Base-by-base conservation (phyloP, 2,113 vertebrate species). In the Oryctolagus cuniculus region DNA sequence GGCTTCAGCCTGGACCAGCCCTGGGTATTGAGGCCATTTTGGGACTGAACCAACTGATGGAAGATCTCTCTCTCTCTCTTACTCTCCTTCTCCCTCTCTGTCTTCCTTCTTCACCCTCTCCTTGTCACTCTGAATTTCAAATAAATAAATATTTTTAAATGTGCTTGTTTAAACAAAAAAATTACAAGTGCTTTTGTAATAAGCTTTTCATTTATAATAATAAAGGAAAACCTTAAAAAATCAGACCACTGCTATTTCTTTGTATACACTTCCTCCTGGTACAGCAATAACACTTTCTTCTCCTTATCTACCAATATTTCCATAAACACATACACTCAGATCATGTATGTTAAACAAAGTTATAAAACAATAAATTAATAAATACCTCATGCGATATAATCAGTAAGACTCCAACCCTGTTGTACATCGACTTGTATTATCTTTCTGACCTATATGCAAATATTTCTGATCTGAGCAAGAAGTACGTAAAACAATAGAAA, bases 361-460 rank as follows among this genome's bases (percentile, higher is more conserved):
- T 80, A 49, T 29, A 36, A 73, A 29, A 6, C 21, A 88, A 64
- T 64, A 34, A 64, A 51, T 74, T 49, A 84, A 83, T 36, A 72
- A 95, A 66, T 38, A 82, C 55, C 67, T 86, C 29, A 81, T 91
- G 74, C 88, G 73, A 67, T 78, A 70, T 8, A 66, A 15, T 89
- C 24, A 82, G n/a, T 85, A 80, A 83, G 17, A 90, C 16, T 31
- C 2, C 1, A 89, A 31, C 7, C 31, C 15, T 90, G 17, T 64
- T 90, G 84, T 34, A 61, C 44, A 70, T 31, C 27, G 9, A 70
- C 73, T 81, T 24, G 3, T 16, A 31, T 53, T 81, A 31, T 92
- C 21, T 90, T 80, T 92, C 69, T 85, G 19, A 67, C 38, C 10
- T 72, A n/a, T 58, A 58, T 31, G 24, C 7, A 67, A 21, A 27